Percentiles rank a stretch among this genome's conserved stretches.
Conservation (phyloP, 2,888 invertebrate species). For the Ichneumoninae sp. region DNA sequence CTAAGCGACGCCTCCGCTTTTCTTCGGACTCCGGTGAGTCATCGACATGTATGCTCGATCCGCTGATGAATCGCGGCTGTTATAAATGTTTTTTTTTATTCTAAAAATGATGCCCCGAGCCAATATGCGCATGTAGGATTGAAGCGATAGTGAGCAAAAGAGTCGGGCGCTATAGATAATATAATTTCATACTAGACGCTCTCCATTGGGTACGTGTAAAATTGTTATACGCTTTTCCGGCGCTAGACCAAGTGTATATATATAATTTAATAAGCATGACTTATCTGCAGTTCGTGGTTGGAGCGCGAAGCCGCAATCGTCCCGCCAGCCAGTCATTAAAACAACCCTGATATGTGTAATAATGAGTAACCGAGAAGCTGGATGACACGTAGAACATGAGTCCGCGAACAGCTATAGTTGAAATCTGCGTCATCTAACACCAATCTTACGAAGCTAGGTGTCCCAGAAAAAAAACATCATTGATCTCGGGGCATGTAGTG, state of each 20-base stretch:
- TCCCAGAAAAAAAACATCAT: neutral
- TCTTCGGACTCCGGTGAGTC: constrained; percentile 24
- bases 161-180: constrained; percentile 20
- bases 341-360: neutral
- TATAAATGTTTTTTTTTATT: constrained; percentile 31
- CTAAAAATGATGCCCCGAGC: neutral
- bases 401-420: neutral
- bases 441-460: neutral
- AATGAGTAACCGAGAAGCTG: constrained; percentile 28
- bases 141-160: neutral
- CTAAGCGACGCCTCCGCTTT: constrained; percentile 26
- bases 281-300: constrained; percentile 53
- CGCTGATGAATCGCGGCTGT: constrained; percentile 36
- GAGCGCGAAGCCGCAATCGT: constrained; percentile 3
- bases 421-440: constrained; percentile 21
- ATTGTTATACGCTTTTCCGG: neutral
- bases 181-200: neutral
- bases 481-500: neutral
- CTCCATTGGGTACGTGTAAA: neutral
- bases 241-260: neutral
- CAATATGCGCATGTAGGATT: constrained; percentile 19
- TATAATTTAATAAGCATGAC: constrained; percentile 19
- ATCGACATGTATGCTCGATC: constrained; percentile 28
- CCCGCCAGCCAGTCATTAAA: neutral
- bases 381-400: constrained; percentile 8